Base-by-base conservation (phyloP, 2,888 invertebrate genomes). In the Hydriomena furcata region DNA sequence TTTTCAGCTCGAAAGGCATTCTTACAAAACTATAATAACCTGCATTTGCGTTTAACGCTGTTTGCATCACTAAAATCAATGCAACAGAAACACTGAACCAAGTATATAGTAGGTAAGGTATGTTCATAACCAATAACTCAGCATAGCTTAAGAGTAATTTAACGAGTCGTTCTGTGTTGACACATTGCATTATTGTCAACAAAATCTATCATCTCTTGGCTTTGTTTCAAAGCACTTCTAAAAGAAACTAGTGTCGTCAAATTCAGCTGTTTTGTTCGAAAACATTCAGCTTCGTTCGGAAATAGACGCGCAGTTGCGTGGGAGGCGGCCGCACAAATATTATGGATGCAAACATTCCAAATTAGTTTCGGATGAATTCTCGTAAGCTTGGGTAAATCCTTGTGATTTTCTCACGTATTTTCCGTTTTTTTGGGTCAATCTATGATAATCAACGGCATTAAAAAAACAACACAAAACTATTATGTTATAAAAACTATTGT, bases 241-340 rank as follows among this genome's bases (percentile, higher is more conserved):
- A 47, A 43, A 47, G 37, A 34, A 52, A 44, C 38, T 40, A 43
- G 37, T 40, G 35, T 47, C 30, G 40, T 44, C 38, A 35, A 40
- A 44, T 52, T 47, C 47, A 52, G 47, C 47, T 34, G 47, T 35
- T 52, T 43, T 24, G 27, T 47, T 47, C 11, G 38, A 52, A 47
- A 47, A 40, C 43, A 47, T 43, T 38, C 30, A 34, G 36, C 37
- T 43, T 44, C 25, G 43, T 63, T 66, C 71, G 62, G 71, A 82
- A 84, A 83, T 84, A 84, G 72, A 73, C 68, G 67, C 52, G 63
- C 63, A 60, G 65, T 75, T 73, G 78, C 81, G 86, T 83, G 78
- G 86, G 86, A 68, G 77, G 68, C 52, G 61, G 58, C 59, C 63
- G 65, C 73, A 75, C 78, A 76, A 80, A 82, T 81, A 80, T 82